Conservation (phyloP, 2,113 vertebrate species). For the Anhinga rufa region DNA sequence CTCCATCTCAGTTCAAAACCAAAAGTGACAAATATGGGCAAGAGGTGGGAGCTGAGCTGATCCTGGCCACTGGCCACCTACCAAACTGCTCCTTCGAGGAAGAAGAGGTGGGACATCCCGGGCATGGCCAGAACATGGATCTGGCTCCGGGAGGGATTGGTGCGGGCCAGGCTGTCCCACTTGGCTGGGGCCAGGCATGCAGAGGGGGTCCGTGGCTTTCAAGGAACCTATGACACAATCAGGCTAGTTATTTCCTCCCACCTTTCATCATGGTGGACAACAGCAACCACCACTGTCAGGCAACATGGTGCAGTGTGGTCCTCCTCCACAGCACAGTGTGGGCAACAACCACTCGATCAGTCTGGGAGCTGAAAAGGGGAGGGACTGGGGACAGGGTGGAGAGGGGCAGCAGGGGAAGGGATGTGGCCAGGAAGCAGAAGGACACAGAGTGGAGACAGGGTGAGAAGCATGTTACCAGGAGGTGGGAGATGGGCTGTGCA, state of each 20-base stretch:
- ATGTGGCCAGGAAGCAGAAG: background rate
- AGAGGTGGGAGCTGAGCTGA: background rate
- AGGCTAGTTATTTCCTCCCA: background rate
- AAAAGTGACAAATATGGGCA: background rate
- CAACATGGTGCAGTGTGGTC: background rate
- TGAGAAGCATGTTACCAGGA: background rate
- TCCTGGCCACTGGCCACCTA: background rate
- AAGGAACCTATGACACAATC: background rate
- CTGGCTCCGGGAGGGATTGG: conserved; percentile 20
- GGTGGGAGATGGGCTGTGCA: background rate
- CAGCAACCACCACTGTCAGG: background rate
- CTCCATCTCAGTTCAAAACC: background rate
- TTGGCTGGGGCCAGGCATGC: background rate
- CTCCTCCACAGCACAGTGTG: background rate
- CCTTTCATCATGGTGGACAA: background rate
- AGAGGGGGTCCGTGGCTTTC: background rate
- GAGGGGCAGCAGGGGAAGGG: background rate
- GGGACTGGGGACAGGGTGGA: background rate
- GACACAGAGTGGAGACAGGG: background rate
- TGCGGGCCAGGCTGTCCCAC: background rate
- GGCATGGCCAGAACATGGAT: background rate
- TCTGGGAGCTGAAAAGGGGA: background rate
- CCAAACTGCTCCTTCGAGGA: conserved; percentile 11
- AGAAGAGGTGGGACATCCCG: conserved; percentile 36
- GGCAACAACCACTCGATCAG: background rate